Base-by-base conservation (phyloP, 2,113 vertebrate genomes). In the Nipponia nippon region DNA sequence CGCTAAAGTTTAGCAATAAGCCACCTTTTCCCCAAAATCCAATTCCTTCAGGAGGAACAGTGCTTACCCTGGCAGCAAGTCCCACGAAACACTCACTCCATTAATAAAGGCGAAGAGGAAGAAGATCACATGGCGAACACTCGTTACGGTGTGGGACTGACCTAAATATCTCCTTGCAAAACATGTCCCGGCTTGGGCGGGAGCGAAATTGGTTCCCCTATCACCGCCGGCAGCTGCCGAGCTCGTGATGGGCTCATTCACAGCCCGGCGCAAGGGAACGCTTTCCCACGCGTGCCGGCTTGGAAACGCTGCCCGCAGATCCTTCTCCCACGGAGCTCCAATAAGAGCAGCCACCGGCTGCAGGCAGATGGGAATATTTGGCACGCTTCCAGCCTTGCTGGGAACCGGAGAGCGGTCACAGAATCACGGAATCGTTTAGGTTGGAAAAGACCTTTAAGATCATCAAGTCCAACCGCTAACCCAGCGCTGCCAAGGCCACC, bases 231-330 rank as follows among this genome's bases (percentile, higher is more conserved):
- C 76, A 82, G 76, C 53, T 34, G 49, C 47, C 10, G 2, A 27
- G n/a, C 65, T 72, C 29, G 5, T 20, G 42, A 36, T 5, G 11
- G 1, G 10, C n/a, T 20, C 40, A 2, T 25, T 58, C 59, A 15
- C 2, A 1, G 19, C 38, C 32, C 23, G 5, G 6, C 2, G 1
- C 10, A 4, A 4, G 79, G 36, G 36, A 61, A 19, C 1, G 6
- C 36, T 50, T 42, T 9, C 59, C 69, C 26, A 50, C 10, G 7
- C 2, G 29, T 11, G 50, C 46, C 3, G 4, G 50, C 10, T 4
- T 16, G 16, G n/a, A 40, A 36, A 30, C 0, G 26, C n/a, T 4
- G 21, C 47, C 47, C 14, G 2, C 53, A 2, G 53, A 26, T 15
- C 58, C 52, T 20, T n/a, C 50, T 52, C 56, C 91, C 50, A 11